Conservation (phyloP, 2,888 invertebrate genomes). For the Himalopsyche kuldschensis region DNA sequence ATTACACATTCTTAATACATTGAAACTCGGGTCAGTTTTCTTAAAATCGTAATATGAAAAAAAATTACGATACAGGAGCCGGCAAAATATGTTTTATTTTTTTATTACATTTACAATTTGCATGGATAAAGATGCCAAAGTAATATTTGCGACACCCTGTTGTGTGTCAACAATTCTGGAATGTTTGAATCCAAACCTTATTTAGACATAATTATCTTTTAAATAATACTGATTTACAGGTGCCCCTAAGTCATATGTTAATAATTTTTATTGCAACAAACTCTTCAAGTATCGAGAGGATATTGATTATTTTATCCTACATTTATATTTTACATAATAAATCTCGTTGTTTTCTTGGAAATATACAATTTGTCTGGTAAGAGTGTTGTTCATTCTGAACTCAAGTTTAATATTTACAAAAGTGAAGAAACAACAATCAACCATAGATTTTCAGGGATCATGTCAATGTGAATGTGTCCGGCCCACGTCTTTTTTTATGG, state of each 20-base stretch:
- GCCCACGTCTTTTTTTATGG: too few relatives aligned
- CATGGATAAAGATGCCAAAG: neutral
- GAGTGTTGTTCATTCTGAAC: too few relatives aligned
- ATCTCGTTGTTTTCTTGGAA: neutral
- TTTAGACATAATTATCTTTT: neutral
- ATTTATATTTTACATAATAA: neutral
- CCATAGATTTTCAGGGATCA: too few relatives aligned
- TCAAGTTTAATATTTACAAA: too few relatives aligned
- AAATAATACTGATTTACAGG: neutral
- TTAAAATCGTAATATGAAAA: too few relatives aligned
- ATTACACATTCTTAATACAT: too few relatives aligned
- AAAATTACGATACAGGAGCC: too few relatives aligned
- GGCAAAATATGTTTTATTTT: too few relatives aligned
- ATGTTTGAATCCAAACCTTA: neutral
- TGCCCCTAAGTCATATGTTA: neutral
- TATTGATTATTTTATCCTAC: neutral
- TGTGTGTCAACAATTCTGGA: neutral
- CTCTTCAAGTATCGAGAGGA: neutral
- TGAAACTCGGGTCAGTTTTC: too few relatives aligned
- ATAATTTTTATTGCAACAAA: neutral
- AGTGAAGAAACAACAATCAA: too few relatives aligned
- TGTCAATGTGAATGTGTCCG: too few relatives aligned
- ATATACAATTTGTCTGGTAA: neutral
- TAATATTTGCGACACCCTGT: neutral
- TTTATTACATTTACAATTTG: too few relatives aligned